These are phyloP conservation scores for Pyrocephalus nanus DNA, from an alignment of 2,797 vertebrate species.

Conservation along the genomic window DNA sequence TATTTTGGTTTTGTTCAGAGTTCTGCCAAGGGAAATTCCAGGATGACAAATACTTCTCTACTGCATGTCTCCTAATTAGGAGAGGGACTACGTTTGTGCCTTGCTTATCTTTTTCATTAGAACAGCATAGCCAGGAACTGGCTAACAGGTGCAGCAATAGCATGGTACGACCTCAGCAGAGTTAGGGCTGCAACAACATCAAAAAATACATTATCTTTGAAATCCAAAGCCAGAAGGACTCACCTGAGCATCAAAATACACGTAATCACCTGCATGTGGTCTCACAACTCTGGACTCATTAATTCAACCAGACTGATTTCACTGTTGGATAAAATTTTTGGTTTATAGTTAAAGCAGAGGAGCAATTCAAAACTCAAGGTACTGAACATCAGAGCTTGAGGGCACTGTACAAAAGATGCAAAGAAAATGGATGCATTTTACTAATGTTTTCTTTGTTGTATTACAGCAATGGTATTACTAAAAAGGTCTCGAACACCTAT, in stretches of 20 bases:
- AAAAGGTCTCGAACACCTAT: constrained; percentile 87
- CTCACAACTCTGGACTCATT: neutral
- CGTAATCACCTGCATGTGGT: rapidly evolving
- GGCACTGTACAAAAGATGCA: neutral
- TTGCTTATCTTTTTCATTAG: neutral
- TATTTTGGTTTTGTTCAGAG: neutral
- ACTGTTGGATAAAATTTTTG: neutral
- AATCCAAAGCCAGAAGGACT: neutral
- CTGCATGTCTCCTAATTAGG: neutral
- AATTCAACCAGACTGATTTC: neutral
- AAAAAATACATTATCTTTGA: neutral
- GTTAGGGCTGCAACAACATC: neutral
- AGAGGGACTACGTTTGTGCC: neutral
- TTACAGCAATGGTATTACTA: constrained; percentile 86
- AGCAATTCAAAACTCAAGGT: neutral
- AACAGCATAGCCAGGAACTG: neutral
- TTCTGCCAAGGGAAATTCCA: neutral
- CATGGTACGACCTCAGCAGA: neutral
- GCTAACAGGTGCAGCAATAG: neutral
- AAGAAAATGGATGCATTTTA: neutral
- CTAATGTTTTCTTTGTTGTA: neutral
- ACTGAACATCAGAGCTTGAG: neutral
- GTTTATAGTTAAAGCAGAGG: neutral
- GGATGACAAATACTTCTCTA: neutral
- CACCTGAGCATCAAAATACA: rapidly evolving